A percentile compares a stretch with the other conserved stretches of the same genome.
phyloP scores from a whole-genome alignment of 2,797 vertebrate species.

The Buphagus erythrorhynchus region DNA sequence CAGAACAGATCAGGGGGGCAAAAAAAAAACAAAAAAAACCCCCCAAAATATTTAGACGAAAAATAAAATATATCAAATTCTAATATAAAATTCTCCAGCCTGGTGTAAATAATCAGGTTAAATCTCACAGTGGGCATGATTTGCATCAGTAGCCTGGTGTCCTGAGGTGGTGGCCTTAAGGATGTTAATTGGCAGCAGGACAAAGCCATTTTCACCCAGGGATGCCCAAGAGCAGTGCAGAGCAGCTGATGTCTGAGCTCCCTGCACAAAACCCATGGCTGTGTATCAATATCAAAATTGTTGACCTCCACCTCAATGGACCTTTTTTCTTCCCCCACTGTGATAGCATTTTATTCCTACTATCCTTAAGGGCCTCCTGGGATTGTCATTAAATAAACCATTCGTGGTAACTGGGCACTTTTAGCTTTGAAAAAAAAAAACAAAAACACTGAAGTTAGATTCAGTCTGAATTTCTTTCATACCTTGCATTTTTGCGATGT shows the following conservation, averaged over 20 bases:
- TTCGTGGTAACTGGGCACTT: not conserved
- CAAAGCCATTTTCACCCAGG: conserved; percentile 27
- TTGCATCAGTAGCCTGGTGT: not conserved
- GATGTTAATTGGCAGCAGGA: not conserved
- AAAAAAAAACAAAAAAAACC: no score
- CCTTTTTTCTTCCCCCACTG: not conserved
- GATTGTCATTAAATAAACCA: not conserved
- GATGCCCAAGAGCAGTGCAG: not conserved
- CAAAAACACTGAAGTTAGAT: not conserved
- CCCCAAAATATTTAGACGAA: not conserved
- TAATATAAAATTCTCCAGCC: not conserved
- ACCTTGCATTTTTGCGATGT: not conserved
- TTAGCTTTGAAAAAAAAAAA: not conserved
- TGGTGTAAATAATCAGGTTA: not conserved
- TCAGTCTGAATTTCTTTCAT: not conserved
- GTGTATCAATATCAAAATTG: not conserved
- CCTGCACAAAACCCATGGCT: not conserved
- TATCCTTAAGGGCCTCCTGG: not conserved
- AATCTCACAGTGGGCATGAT: not conserved
- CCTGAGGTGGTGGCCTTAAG: not conserved
- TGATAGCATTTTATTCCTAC: not conserved
- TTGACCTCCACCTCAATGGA: not conserved
- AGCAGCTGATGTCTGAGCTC: not conserved
- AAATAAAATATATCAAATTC: not conserved
- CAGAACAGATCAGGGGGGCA: not conserved